Percentiles rank a stretch among this genome's conserved stretches.
phyloP scores from a whole-genome alignment of 30 jellyfish, hydroid and myxozoan species.

The Catostylus mosaicus region DNA sequence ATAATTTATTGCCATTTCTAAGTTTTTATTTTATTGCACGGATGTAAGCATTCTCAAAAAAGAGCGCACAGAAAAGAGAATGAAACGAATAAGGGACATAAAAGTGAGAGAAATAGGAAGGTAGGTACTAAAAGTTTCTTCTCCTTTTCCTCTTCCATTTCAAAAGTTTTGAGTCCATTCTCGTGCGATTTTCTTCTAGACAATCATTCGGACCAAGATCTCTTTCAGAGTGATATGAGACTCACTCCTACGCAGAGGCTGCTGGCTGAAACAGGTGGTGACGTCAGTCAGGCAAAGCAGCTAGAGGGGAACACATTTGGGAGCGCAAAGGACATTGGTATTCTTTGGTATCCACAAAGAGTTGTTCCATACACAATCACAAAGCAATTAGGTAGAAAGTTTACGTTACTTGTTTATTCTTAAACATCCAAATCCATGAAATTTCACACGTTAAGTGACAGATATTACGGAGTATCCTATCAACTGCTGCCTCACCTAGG shows the following conservation, averaged over 20 bases:
- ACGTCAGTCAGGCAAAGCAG: slow-evolving; percentile 73
- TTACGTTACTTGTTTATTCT: not conserved
- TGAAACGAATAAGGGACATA: too few species aligned
- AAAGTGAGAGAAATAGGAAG: too few species aligned
- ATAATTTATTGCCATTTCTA: too few species aligned
- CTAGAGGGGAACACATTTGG: slow-evolving; percentile 41
- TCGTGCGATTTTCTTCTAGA: slow-evolving; percentile 1
- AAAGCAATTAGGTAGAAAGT: slow-evolving; percentile 55
- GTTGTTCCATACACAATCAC: slow-evolving; percentile 80
- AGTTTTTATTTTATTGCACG: too few species aligned
- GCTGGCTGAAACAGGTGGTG: slow-evolving; percentile 89
- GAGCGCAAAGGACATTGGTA: slow-evolving; percentile 60
- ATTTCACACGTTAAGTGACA: too few species aligned
- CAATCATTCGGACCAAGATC: slow-evolving; percentile 37
- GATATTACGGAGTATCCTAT: too few species aligned
- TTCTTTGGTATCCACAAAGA: slow-evolving; percentile 81
- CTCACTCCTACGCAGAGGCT: slow-evolving; percentile 88
- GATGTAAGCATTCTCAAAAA: too few species aligned
- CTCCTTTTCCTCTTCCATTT: too few species aligned
- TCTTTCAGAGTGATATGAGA: slow-evolving; percentile 88
- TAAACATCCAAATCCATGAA: too few species aligned
- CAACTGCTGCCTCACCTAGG: too few species aligned
- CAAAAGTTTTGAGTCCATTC: not conserved
- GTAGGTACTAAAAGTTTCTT: too few species aligned
- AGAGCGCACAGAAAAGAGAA: too few species aligned